Evolutionary conservation across 2,113 vertebrate genomes (phyloP).

Genomic region (Macrotus californicus): DNA sequence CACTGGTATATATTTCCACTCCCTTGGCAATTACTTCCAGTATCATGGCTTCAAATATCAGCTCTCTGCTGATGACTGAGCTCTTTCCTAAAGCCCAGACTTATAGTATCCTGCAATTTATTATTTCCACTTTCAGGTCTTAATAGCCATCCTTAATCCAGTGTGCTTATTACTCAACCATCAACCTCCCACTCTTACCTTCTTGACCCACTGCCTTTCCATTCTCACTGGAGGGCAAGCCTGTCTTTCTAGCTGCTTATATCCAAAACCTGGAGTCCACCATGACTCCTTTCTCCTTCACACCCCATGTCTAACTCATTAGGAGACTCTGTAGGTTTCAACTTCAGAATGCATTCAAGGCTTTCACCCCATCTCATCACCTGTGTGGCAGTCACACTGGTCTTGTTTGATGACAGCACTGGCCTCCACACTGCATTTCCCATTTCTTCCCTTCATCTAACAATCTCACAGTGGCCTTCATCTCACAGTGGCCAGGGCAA

Average conservation of each 20-base stretch:
- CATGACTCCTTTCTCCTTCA: accelerated
- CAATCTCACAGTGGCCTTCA: no score
- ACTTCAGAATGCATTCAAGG: background rate
- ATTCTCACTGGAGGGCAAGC: background rate
- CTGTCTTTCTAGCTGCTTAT: background rate
- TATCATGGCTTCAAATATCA: background rate
- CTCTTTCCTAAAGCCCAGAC: background rate
- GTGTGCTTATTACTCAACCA: background rate
- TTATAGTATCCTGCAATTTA: background rate
- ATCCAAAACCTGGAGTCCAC: background rate
- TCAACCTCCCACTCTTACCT: no score
- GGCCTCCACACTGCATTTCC: background rate
- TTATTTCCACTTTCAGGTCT: background rate
- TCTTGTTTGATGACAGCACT: no score
- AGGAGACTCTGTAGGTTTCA: background rate
- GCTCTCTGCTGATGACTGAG: background rate
- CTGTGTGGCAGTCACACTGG: background rate
- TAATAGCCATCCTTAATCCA: background rate
- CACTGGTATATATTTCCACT: background rate
- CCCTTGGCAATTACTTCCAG: background rate
- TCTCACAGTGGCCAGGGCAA: background rate
- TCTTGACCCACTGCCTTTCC: no score
- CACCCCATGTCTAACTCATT: accelerated
- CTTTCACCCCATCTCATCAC: background rate
- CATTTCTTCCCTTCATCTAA: accelerated